Evolutionary conservation across 2,888 invertebrate species (phyloP), one percentile per base, ranked within the genome.

Genomic region (Macaria notata): DNA sequence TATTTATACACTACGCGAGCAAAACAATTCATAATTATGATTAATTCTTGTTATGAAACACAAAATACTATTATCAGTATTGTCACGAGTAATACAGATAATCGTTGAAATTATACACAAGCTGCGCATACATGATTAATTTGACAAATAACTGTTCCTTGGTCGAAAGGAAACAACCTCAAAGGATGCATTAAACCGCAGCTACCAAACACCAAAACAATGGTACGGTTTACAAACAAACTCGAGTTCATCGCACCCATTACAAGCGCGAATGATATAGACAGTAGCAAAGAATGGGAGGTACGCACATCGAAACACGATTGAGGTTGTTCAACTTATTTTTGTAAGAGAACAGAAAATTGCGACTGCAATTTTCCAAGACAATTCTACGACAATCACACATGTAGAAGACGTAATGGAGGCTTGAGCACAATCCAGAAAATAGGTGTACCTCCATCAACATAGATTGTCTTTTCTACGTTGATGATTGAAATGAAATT

Each of bases 241-340:
- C 71, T 61, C 41, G 63, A 72, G 73, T 77, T 71, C 79, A 78
- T 83, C 81, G 75, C 82, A 71, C 76, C 79, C 73, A 36, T 54
- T 51, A 57, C 61, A 59, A 56, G 53, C 49, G 64, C 70, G 69
- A 56, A 72, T 64, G 73, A 84, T 68, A 63, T 75, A 76, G 81
- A 83, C 59, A 64, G 70, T 61, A 62, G 66, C 60, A 74, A 56
- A 56, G 68, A 65, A 68, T 69, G 72, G 67, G 65, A 68, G 69
- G 72, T 74, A 68, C 75, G 72, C 70, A 71, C 70, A 70, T 62
- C 64, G 61, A 63, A 63, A 63, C 58, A 64, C 75, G 71, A 74
- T 76, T 75, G 78, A 81, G 87, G 86, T 88, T 81, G 73, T 83
- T 86, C 80, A 86, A 85, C 89, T 69, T 81, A 77, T 75, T 76